phyloP scores from a whole-genome alignment of 1,140 invertebrate genomes.

The Drosophila albomicans region DNA sequence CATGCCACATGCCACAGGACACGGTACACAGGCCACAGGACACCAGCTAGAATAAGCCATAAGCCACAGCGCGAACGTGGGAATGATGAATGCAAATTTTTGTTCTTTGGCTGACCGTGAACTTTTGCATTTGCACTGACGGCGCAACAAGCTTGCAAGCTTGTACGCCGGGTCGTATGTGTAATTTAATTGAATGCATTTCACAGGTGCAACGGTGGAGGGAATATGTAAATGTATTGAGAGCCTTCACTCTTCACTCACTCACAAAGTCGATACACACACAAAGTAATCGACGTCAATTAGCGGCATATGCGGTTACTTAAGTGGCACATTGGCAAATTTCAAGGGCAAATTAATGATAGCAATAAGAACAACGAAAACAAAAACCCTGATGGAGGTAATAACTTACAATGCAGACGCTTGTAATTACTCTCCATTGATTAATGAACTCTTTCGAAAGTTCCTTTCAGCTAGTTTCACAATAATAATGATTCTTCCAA shows the following conservation, averaged over 20 bases:
- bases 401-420: too few species aligned
- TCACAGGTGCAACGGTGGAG: neutral
- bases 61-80: neutral
- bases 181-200: constrained; percentile 56
- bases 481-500: too few species aligned
- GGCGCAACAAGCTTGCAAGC: constrained; percentile 44
- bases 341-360: neutral
- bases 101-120: constrained; percentile 49
- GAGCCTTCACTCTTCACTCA: too few species aligned
- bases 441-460: too few species aligned
- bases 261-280: neutral
- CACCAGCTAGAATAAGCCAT: neutral
- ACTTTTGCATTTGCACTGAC: constrained; percentile 65
- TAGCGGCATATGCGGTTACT: constrained; percentile 39
- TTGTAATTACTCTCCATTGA: too few species aligned
- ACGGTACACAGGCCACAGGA: neutral
- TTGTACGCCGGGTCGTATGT: constrained; percentile 30
- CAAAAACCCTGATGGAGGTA: too few species aligned
- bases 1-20: neutral
- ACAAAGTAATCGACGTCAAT: constrained; percentile 65
- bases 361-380: too few species aligned
- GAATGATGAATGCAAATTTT: constrained; percentile 59
- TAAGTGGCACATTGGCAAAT: neutral
- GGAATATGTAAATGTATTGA: neutral
- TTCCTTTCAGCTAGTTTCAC: too few species aligned